These are phyloP conservation scores for Mesaphorura yosii DNA, from an alignment of 1,140 invertebrate species.

Conservation along the genomic window DNA sequence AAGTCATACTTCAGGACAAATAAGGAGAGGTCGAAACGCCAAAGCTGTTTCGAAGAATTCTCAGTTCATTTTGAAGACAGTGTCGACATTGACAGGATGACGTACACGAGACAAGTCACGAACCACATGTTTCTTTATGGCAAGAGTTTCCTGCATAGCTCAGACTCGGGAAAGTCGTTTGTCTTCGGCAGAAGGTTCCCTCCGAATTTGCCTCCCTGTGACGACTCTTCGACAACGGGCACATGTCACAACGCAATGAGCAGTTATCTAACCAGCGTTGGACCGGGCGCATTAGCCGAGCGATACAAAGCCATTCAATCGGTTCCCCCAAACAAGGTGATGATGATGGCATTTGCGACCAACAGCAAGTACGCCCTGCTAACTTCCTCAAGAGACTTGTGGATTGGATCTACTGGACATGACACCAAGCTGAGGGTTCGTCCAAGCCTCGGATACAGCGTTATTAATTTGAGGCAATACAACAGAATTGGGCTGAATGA, in stretches of 20 bases:
- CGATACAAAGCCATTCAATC: not conserved
- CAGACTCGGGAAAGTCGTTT: no score
- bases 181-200: no score
- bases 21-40: not conserved
- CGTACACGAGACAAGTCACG: not conserved
- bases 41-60: not conserved
- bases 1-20: no score
- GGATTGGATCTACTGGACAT: not conserved
- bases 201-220: no score
- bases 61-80: not conserved
- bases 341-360: not conserved
- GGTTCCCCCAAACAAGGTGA: not conserved
- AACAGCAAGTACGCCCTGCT: not conserved
- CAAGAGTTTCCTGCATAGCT: not conserved
- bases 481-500: not conserved
- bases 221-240: no score
- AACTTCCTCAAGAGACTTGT: not conserved
- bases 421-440: no score
- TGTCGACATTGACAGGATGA: not conserved
- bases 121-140: not conserved
- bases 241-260: no score
- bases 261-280: no score
- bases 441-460: no score
- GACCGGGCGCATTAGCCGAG: no score
- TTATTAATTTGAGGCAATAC: no score